Evolutionary conservation across 64 coral and sea anemone species (phyloP).

Genomic region (Orbicella faveolata): DNA sequence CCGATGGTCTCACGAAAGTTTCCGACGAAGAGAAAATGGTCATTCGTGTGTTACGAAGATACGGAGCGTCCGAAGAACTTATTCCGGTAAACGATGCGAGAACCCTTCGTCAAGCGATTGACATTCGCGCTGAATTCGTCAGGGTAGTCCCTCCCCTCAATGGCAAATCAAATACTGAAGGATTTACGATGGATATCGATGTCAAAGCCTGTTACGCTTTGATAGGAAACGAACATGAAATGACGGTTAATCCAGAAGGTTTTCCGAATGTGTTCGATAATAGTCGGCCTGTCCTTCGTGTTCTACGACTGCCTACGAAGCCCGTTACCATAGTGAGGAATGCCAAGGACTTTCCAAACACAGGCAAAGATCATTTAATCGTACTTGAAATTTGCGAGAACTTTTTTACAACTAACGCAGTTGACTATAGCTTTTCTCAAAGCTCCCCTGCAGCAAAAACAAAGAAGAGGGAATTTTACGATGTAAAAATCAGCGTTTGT

Average conservation of each 20-base stretch:
- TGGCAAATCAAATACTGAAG: neutral
- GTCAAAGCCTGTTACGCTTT: neutral
- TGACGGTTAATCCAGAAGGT: neutral
- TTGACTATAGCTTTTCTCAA: neutral
- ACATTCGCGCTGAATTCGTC: neutral
- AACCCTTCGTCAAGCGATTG: neutral
- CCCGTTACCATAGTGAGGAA: neutral
- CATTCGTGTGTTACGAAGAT: neutral
- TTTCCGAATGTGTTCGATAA: neutral
- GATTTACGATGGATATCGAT: neutral
- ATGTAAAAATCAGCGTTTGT: neutral
- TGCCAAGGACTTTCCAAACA: neutral
- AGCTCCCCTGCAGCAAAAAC: neutral
- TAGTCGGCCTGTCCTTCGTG: neutral
- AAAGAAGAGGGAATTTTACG: neutral
- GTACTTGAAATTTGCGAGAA: conserved; percentile 19
- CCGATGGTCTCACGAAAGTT: conserved; percentile 15
- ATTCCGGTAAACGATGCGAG: neutral
- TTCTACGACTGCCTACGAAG: neutral
- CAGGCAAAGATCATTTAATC: neutral
- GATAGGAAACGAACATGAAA: neutral
- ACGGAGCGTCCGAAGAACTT: neutral
- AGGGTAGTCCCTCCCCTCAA: neutral
- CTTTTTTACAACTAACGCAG: neutral
- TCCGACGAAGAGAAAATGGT: conserved; percentile 8